phyloP scores from a whole-genome alignment of 2,113 vertebrate species.

The Aleadryas rufinucha region DNA sequence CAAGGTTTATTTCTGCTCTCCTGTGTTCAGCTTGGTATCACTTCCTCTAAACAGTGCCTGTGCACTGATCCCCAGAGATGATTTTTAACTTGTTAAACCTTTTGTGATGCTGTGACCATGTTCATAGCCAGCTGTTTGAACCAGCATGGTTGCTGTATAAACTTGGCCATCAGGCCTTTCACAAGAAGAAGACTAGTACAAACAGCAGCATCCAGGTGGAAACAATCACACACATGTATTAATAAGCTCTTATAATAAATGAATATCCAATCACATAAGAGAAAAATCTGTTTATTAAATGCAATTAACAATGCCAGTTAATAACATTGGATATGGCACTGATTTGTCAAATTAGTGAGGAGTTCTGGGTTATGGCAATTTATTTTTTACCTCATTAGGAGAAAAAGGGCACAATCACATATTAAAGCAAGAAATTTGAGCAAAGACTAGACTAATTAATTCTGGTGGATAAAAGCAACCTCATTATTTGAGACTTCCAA shows the following conservation, averaged over 20 bases:
- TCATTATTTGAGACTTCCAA: not conserved
- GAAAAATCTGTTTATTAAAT: constrained; percentile 21
- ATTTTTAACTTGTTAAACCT: not conserved
- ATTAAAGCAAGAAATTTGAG: not conserved
- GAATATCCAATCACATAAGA: not conserved
- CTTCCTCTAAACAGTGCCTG: not conserved
- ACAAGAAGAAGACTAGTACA: not conserved
- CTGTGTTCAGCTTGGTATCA: not conserved
- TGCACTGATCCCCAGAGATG: not conserved
- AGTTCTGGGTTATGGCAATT: not conserved
- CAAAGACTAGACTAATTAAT: not conserved
- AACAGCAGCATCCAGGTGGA: not conserved
- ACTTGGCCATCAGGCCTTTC: not conserved
- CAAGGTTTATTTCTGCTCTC: not conserved
- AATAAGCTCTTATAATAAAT: not conserved
- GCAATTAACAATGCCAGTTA: not conserved
- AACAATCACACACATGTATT: not conserved
- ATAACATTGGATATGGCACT: not conserved
- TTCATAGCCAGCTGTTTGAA: not conserved
- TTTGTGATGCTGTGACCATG: not conserved
- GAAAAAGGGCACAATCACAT: not conserved
- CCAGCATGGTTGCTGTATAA: fast-evolving
- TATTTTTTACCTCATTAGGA: not conserved
- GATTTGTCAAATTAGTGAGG: not conserved
- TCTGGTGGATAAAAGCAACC: not conserved